Conservation (phyloP, 2,113 vertebrate species). For the Nycticorax nycticorax region DNA sequence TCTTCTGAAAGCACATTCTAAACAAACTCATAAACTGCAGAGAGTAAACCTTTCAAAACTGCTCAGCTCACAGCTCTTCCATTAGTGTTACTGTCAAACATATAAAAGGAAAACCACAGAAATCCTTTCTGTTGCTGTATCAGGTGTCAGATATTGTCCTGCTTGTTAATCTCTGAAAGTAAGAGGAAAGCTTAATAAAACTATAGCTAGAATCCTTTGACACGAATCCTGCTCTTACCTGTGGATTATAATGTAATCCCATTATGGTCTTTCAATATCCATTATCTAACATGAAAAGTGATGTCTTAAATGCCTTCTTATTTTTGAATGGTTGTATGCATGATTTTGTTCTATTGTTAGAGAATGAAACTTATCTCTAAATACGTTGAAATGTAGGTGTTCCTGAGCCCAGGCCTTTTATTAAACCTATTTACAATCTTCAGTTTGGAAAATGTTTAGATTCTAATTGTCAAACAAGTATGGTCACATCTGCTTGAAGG, state of each 20-base stretch:
- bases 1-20: slow-evolving; percentile 1
- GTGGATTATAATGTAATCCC: slow-evolving; percentile 59
- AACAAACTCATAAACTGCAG: slow-evolving; percentile 12
- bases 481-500: neutral
- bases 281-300: slow-evolving; percentile 38
- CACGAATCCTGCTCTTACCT: slow-evolving; percentile 52
- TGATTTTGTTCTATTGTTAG: neutral
- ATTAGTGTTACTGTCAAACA: slow-evolving; percentile 47
- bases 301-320: neutral
- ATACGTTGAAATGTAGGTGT: neutral
- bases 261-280: slow-evolving; percentile 24
- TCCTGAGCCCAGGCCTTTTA: neutral
- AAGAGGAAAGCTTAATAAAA: slow-evolving; percentile 48
- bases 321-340: neutral
- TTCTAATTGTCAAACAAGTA: neutral
- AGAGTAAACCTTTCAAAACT: slow-evolving; percentile 21
- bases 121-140: slow-evolving; percentile 28
- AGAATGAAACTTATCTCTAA: neutral
- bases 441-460: neutral
- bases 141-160: slow-evolving; percentile 44
- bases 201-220: slow-evolving; percentile 14
- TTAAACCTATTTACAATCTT: neutral
- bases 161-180: slow-evolving; percentile 31
- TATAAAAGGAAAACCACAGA: slow-evolving; percentile 23
- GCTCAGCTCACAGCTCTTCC: neutral